Evolutionary conservation across 2,888 invertebrate genomes (phyloP).

Genomic region (Dolichopus griseipennis): DNA sequence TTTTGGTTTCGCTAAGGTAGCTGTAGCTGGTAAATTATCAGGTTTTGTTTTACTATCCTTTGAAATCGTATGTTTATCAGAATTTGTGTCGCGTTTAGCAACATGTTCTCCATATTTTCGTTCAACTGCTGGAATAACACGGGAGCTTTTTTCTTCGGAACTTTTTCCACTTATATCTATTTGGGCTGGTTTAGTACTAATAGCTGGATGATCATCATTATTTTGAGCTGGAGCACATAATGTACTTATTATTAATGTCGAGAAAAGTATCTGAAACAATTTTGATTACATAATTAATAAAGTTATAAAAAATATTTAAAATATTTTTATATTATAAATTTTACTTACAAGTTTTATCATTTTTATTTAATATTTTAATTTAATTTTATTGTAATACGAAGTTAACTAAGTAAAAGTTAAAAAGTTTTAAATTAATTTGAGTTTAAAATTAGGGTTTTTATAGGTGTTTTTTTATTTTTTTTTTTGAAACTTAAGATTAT

Average conservation of each 20-base stretch:
- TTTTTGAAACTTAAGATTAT: not conserved
- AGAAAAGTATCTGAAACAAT: not conserved
- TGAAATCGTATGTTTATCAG: not conserved
- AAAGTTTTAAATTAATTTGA: not conserved
- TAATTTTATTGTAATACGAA: not conserved
- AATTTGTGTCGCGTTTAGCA: not conserved
- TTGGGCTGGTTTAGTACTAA: not conserved
- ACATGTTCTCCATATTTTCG: conserved; percentile 1
- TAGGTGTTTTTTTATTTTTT: not conserved
- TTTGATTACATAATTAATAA: not conserved
- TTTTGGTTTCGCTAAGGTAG: not conserved
- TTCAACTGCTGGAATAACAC: not conserved
- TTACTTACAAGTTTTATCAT: not conserved
- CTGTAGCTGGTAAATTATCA: too few species aligned
- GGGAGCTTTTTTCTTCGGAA: not conserved
- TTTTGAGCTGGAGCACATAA: not conserved
- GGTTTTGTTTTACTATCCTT: too few species aligned
- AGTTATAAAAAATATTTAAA: not conserved
- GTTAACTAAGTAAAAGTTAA: not conserved
- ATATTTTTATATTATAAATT: not conserved
- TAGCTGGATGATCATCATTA: not conserved
- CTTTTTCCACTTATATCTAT: not conserved
- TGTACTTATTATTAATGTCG: not conserved
- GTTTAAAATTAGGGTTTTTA: not conserved
- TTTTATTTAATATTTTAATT: not conserved